Conservation (phyloP, 2,888 invertebrate species). For the Flabesymbios commensalis region DNA sequence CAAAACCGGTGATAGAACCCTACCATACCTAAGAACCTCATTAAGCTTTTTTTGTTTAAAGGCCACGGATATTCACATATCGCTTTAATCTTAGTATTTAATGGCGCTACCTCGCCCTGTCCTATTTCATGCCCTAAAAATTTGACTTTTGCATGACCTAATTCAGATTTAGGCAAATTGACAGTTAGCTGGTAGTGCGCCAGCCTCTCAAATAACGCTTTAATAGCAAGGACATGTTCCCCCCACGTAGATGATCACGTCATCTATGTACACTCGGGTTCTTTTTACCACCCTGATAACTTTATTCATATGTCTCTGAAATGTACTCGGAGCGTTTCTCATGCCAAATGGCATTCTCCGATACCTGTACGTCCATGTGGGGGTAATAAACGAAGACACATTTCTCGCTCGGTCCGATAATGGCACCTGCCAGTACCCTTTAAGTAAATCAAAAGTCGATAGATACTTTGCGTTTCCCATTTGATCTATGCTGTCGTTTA, state of each 20-base stretch:
- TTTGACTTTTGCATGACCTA: too few species aligned
- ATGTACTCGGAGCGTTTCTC: neutral
- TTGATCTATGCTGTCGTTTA: neutral
- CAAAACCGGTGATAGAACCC: neutral
- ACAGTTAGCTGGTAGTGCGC: neutral
- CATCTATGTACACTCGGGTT: neutral
- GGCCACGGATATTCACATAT: neutral
- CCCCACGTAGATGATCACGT: neutral
- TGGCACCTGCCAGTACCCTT: constrained; percentile 1
- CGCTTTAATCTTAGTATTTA: neutral
- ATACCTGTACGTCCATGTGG: neutral
- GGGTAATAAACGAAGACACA: constrained; percentile 3
- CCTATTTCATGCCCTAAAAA: neutral
- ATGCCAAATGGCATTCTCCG: constrained; percentile 4
- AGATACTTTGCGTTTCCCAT: neutral
- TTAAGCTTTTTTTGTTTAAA: neutral
- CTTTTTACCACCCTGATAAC: neutral
- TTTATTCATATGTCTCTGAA: neutral
- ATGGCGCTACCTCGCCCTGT: neutral
- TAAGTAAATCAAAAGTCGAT: neutral
- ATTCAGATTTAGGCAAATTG: neutral
- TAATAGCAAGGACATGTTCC: neutral
- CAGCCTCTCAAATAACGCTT: neutral
- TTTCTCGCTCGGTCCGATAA: neutral
- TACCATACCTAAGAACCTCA: neutral